Base-by-base conservation (phyloP, 2,113 vertebrate genomes). In the Salminus brasiliensis region DNA sequence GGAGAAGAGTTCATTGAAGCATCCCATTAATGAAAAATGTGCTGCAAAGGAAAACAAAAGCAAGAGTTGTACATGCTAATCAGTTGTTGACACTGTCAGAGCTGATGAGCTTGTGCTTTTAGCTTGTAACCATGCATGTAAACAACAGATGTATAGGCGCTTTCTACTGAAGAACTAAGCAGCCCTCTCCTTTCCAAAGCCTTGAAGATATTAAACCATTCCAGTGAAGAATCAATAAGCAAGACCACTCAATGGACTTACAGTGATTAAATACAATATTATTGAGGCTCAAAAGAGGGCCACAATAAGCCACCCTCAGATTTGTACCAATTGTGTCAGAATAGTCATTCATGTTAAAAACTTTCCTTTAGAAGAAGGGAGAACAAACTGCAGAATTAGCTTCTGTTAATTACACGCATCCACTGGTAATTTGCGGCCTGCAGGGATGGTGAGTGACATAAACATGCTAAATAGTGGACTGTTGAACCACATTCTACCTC, bases 41-140 rank as follows among this genome's bases (percentile, higher is more conserved):
- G 11, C 57, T 32, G 55, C 2, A 45, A 18, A 39, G 45, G 55
- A 36, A 15, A 78, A 34, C 32, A 63, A 76, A 76, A 70, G 65
- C 49, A 23, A 15, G 41, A 70, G 41, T 39, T 49, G 59, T 25
- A 69, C 18, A 57, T 36, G 45, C n/a, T 70, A 47, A 77, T 57
- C 63, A 43, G 75, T 34, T 70, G 76, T 49, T 78, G 76, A 78
- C 39, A 41, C 34, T 63, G 1, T 13, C 55, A 45, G 70, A 52
- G n/a, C 60, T 70, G 21, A 59, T 36, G 41, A 16, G 29, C 53
- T 70, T 70, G 36, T 59, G 67, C 36, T 27, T 66, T 36, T 39
- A 29, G 55, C 67, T 62, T 71, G 69, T 32, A 16, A 27, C 29
- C 34, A 49, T 12, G 23, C 21, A 11, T 30, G 68, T 59, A 69